These are phyloP conservation scores for Microctonus hyperodae DNA, from an alignment of 2,888 invertebrate species.

Conservation along the genomic window DNA sequence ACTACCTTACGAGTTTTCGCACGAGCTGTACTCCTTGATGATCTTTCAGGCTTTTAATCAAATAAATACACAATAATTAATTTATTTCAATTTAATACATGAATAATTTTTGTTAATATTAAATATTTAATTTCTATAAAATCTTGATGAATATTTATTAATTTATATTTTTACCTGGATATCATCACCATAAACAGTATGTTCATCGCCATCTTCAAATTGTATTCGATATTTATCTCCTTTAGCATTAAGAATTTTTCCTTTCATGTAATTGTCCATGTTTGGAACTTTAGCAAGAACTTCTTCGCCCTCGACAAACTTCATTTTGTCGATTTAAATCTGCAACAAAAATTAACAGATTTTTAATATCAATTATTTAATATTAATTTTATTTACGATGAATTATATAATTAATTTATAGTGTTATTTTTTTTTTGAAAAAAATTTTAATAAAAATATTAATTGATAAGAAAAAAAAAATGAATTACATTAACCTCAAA, in stretches of 20 bases:
- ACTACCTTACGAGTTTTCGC: slow-evolving; percentile 37
- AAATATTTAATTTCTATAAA: too few relatives aligned
- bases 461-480: too few relatives aligned
- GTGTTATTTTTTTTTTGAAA: too few relatives aligned
- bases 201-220: slow-evolving; percentile 51
- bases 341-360: not conserved
- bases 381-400: too few relatives aligned
- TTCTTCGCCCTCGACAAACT: slow-evolving; percentile 52
- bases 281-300: slow-evolving; percentile 54
- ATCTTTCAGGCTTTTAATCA: slow-evolving; percentile 43
- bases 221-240: slow-evolving; percentile 51
- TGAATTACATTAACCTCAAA: too few relatives aligned
- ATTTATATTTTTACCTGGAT: slow-evolving; percentile 45
- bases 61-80: slow-evolving; percentile 17
- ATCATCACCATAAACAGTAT: slow-evolving; percentile 45
- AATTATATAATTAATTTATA: too few relatives aligned
- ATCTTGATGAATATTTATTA: too few relatives aligned
- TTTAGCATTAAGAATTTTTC: slow-evolving; percentile 44
- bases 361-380: too few relatives aligned
- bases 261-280: slow-evolving; percentile 47
- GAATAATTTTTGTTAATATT: not conserved
- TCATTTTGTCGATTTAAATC: slow-evolving; percentile 39
- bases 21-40: slow-evolving; percentile 49
- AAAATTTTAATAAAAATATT: too few relatives aligned
- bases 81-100: not conserved